Percentiles rank a stretch among this genome's conserved stretches.
Conservation (phyloP, 2,113 vertebrate genomes). For the Ceyx cyanopectus region DNA sequence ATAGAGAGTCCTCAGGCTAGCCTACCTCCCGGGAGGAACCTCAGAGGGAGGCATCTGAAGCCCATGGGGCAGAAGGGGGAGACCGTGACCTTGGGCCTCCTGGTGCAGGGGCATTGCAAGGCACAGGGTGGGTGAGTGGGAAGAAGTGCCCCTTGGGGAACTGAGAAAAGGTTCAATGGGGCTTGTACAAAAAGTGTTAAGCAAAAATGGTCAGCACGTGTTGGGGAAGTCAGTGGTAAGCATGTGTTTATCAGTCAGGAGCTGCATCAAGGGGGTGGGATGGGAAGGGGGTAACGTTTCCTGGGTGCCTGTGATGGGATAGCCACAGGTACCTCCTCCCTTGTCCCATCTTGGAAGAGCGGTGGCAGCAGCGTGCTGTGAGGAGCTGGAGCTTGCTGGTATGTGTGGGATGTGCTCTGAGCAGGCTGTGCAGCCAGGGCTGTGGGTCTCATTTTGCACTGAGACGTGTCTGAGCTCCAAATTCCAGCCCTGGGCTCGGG, state of each 20-base stretch:
- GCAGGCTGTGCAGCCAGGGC: not conserved
- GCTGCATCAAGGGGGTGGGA: not conserved
- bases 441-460: not conserved
- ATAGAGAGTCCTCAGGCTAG: not conserved
- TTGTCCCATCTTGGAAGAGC: not conserved
- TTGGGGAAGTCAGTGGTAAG: conserved; percentile 23
- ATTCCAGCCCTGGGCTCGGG: not conserved
- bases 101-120: not conserved
- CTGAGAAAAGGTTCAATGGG: not conserved
- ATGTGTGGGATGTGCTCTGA: not conserved
- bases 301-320: not conserved
- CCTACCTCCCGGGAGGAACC: not conserved
- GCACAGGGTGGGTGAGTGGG: not conserved
- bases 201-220: conserved; percentile 13
- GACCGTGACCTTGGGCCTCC: not conserved
- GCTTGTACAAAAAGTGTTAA: not conserved
- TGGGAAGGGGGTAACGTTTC: not conserved
- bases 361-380: not conserved
- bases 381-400: not conserved
- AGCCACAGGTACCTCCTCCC: not conserved
- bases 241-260: not conserved
- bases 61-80: not conserved
- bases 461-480: not conserved
- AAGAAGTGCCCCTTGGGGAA: not conserved
- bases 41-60: not conserved